These are phyloP conservation scores for Tenthredo amoena DNA, from an alignment of 2,888 invertebrate genomes.

Conservation along the genomic window DNA sequence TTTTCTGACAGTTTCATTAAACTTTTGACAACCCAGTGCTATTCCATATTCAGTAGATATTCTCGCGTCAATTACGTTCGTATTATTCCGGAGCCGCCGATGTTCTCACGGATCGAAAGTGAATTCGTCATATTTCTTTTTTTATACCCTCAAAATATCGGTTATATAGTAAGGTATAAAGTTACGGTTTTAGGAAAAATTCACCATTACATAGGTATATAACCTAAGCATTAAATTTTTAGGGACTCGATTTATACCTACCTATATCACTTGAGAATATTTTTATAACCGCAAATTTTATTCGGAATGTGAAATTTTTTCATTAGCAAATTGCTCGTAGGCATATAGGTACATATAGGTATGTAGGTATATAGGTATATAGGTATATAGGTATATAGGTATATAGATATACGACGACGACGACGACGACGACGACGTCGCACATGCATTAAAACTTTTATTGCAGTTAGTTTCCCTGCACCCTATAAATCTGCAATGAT, in stretches of 20 bases:
- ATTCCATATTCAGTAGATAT: constrained; percentile 7
- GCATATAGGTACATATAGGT: neutral
- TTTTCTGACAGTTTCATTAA: constrained; percentile 8
- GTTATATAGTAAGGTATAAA: neutral
- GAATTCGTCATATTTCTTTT: neutral
- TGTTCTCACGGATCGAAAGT: neutral
- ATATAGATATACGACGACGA: neutral
- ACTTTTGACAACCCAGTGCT: neutral
- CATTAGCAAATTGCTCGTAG: neutral
- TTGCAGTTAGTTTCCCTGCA: neutral
- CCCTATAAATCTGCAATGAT: neutral
- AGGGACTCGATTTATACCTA: neutral
- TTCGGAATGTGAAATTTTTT: neutral
- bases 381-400: neutral
- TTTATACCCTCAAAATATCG: neutral
- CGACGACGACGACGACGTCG: neutral
- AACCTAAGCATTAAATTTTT: neutral
- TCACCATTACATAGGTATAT: neutral
- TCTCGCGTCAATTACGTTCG: neutral
- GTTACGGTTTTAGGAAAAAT: neutral
- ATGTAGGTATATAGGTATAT: neutral
- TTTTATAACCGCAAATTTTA: neutral
- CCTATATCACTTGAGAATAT: neutral
- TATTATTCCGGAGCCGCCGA: neutral
- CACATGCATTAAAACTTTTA: neutral